Conservation (phyloP, 2,797 vertebrate species). For the Neosilurus hyrtlii region DNA sequence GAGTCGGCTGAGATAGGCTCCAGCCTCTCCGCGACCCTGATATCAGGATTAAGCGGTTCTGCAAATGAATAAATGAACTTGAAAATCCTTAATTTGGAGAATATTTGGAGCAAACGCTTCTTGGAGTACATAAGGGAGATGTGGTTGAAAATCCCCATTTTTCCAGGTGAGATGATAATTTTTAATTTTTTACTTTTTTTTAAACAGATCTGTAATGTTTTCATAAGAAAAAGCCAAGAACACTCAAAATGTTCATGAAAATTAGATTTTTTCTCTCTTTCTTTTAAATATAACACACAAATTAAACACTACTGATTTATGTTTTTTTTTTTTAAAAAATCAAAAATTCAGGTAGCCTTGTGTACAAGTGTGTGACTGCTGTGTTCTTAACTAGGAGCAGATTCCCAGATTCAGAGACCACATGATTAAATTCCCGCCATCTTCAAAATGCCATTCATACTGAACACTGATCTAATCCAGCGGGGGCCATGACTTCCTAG, state of each 20-base stretch:
- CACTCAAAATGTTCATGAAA: not conserved
- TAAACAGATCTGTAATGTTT: not conserved
- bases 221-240: not conserved
- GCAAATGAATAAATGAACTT: too few species aligned
- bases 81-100: too few species aligned
- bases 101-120: too few species aligned
- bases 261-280: not conserved
- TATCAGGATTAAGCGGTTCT: too few species aligned
- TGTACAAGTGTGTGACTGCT: not conserved
- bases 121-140: too few species aligned
- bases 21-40: too few species aligned
- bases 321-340: not conserved
- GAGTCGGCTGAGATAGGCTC: too few species aligned
- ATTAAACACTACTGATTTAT: not conserved
- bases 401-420: constrained; percentile 2
- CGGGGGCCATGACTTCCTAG: constrained; percentile 4
- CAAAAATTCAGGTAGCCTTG: not conserved
- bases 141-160: too few species aligned
- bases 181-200: not conserved
- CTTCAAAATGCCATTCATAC: constrained; percentile 35
- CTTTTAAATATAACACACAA: not conserved
- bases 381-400: constrained; percentile 6
- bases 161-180: too few species aligned
- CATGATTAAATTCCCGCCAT: constrained; percentile 46
- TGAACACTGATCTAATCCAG: constrained; percentile 1